A percentile compares a stretch with the other conserved stretches of the same genome.
Conservation (phyloP, 2,113 vertebrate species). For the Pelusios castaneus region DNA sequence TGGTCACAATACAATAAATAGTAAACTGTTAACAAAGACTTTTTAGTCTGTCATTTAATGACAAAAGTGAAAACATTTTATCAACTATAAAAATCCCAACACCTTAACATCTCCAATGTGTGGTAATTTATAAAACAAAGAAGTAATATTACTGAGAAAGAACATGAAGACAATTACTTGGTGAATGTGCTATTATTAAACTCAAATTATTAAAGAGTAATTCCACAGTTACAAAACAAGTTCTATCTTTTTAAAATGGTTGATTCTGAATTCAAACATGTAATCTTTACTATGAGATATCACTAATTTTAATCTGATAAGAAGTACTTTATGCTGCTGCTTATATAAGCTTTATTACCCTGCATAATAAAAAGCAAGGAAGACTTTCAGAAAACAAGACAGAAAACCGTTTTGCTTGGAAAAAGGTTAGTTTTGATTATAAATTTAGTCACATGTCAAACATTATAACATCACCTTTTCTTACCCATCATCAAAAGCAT, state of each 20-base stretch:
- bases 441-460: neutral
- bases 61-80: neutral
- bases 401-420: neutral
- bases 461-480: neutral
- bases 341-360: neutral
- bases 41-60: neutral
- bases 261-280: neutral
- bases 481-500: neutral
- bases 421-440: neutral
- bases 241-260: neutral
- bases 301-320: neutral
- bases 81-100: neutral
- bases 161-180: neutral
- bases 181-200: neutral
- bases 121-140: neutral
- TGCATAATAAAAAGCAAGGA: neutral
- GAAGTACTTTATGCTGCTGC: neutral
- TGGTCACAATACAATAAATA: neutral
- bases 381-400: neutral
- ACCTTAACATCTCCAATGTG: neutral
- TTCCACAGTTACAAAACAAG: neutral
- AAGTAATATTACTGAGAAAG: neutral
- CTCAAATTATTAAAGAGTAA: neutral
- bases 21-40: neutral
- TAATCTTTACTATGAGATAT: neutral